Conservation (phyloP, 2,888 invertebrate genomes). For the Trichogramma dendrolimi region DNA sequence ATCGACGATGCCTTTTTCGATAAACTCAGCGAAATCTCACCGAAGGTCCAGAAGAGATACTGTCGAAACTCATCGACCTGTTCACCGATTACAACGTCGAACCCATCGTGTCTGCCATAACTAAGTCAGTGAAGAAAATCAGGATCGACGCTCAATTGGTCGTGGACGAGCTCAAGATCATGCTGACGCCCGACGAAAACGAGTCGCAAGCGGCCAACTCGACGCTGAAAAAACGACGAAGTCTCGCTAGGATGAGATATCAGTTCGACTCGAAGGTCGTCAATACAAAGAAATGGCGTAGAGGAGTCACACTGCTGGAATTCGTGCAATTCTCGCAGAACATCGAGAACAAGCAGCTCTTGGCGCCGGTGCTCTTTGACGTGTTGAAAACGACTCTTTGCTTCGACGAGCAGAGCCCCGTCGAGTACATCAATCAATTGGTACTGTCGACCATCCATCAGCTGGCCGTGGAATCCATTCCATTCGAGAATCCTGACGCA, state of each 20-base stretch:
- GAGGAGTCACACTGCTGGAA: constrained; percentile 76
- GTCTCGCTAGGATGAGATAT: constrained; percentile 15
- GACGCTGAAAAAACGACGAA: constrained; percentile 13
- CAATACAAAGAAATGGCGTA: constrained; percentile 69
- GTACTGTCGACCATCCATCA: constrained; percentile 73
- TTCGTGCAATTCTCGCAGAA: constrained; percentile 81
- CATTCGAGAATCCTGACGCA: constrained; percentile 53
- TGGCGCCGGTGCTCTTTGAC: constrained; percentile 75
- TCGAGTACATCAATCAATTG: constrained; percentile 87
- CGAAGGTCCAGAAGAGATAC: constrained; percentile 37
- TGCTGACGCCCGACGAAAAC: constrained; percentile 53
- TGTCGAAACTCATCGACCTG: constrained; percentile 43
- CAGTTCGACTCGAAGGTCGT: constrained; percentile 55
- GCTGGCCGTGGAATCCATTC: constrained; percentile 34
- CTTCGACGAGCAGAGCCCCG: constrained; percentile 74
- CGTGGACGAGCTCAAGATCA: constrained; percentile 57
- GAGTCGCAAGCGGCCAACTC: constrained; percentile 11
- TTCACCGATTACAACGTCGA: constrained; percentile 44
- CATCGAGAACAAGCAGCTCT: constrained; percentile 61
- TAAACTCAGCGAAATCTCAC: constrained; percentile 32
- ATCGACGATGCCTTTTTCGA: constrained; percentile 58
- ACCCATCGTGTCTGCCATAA: constrained; percentile 53
- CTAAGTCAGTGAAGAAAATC: constrained; percentile 65
- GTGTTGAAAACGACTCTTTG: constrained; percentile 73
- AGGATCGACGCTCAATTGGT: constrained; percentile 62